phyloP scores from a whole-genome alignment of 2,888 invertebrate genomes.

The Melanostoma scalare region DNA sequence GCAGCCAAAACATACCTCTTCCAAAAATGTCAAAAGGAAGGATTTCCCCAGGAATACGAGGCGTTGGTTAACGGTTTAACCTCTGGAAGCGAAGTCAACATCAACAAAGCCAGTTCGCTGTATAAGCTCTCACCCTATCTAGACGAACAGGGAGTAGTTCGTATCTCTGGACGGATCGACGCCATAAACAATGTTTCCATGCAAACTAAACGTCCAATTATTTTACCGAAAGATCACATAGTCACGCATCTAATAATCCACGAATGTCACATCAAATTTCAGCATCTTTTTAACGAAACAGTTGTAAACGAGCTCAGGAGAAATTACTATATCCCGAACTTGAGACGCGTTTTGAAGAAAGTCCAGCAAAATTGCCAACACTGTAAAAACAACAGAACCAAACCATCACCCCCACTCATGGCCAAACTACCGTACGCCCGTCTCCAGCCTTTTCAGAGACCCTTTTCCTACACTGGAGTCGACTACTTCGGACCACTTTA shows the following conservation, averaged over 20 bases:
- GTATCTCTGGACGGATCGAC: slow-evolving; percentile 44
- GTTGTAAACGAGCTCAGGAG: slow-evolving; percentile 11
- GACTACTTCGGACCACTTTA: slow-evolving; percentile 12
- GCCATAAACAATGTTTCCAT: slow-evolving; percentile 30
- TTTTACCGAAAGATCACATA: slow-evolving; percentile 41
- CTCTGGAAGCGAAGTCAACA: not conserved
- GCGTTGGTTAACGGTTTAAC: not conserved
- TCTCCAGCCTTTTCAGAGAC: slow-evolving; percentile 1
- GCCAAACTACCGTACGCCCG: slow-evolving; percentile 1
- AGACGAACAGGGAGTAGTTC: slow-evolving; percentile 39
- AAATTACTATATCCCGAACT: not conserved
- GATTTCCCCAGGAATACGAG: not conserved
- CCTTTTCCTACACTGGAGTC: slow-evolving; percentile 4
- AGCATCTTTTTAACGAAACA: slow-evolving; percentile 42
- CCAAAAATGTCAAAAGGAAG: slow-evolving; percentile 6
- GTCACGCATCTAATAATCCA: slow-evolving; percentile 37
- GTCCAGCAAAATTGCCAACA: slow-evolving; percentile 11
- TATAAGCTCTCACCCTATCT: slow-evolving; percentile 34
- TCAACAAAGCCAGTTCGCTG: not conserved
- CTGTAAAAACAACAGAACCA: slow-evolving; percentile 24
- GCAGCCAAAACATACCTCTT: slow-evolving; percentile 26
- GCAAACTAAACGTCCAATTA: slow-evolving; percentile 45
- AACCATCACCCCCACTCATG: slow-evolving; percentile 4
- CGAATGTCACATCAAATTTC: slow-evolving; percentile 40
- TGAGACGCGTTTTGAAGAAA: slow-evolving; percentile 23